Percentiles rank a stretch among this genome's conserved stretches.
Conservation (phyloP, 2,888 invertebrate genomes). For the Plagiodera versicolora region DNA sequence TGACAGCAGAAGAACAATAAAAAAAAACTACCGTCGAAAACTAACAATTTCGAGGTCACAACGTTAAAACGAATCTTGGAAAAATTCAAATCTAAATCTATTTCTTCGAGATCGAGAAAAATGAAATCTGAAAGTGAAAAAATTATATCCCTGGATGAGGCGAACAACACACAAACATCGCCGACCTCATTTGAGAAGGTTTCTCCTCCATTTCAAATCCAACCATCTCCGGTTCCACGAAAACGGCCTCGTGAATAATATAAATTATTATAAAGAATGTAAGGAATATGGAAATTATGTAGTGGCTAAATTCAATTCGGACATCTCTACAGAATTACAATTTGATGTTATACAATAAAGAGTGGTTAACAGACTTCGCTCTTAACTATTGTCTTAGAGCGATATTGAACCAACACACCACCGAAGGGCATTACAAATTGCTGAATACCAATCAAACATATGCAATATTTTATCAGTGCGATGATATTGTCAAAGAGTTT, state of each 20-base stretch:
- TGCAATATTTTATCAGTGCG: too few relatives aligned
- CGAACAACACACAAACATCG: neutral
- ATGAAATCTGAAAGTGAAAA: too few relatives aligned
- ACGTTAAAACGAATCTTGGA: neutral
- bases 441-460: neutral
- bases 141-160: too few relatives aligned
- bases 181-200: neutral
- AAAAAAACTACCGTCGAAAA: neutral
- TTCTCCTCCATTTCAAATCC: neutral
- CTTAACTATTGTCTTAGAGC: conserved; percentile 3
- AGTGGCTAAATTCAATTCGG: neutral
- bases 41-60: neutral
- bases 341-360: conserved; percentile 3
- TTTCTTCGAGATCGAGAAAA: too few relatives aligned
- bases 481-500: neutral
- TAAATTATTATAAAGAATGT: conserved; percentile 3
- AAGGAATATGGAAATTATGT: conserved; percentile 2
- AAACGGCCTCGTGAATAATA: neutral
- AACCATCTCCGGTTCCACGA: neutral
- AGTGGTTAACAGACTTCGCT: conserved; percentile 9
- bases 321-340: conserved; percentile 1
- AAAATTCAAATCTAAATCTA: neutral
- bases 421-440: neutral
- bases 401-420: neutral
- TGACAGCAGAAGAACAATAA: neutral